Evolutionary conservation across 1,140 invertebrate species (phyloP), one percentile per base, ranked within the genome.

Genomic region (Drosophila littoralis): DNA sequence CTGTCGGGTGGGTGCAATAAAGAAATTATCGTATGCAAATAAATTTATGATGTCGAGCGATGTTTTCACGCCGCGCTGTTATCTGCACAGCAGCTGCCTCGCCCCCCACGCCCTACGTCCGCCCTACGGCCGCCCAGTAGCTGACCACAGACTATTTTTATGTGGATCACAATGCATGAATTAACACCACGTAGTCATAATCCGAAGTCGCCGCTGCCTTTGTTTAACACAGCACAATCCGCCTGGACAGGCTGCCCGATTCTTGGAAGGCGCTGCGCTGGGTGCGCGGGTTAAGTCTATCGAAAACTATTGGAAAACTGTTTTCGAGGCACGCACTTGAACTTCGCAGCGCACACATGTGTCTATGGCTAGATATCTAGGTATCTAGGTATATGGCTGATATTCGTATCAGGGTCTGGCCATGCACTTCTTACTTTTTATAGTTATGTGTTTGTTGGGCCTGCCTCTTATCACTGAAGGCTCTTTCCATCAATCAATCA

Each of bases 21-120:
- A 90, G 64, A 79, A 90, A 90, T 90, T 90, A 90, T 85, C 78
- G 81, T 85, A 65, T 85, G 85, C 81, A 85, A 90, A 89, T 90
- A 76, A 90, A 90, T 90, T 89, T 75, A 77, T 86, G 68, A 59
- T 63, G 72, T 65, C 68, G 66, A 63, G 59, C 35, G 46, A 35
- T 51, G 43, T 76, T 78, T 59, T 45, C 68, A 57, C 66, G 36
- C 33, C 40, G 67, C 48, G 33, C 79, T 45, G 60, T 77, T 75
- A 76, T 86, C 83, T 73, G 70, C 83, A 72, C 48, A 66, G 74
- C 50, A 70, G 51, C 55, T 15, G 7, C 51, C 13, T n/a, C 17
- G 32, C 22, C 22, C 10, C 8, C 6, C 35, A 13, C 36, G 13
- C 1, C 28, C 33, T 1, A 6, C 9, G 5, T 22, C 22, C 33